Evolutionary conservation across 2,888 invertebrate species (phyloP).

Genomic region (Drosophila hawaiiensis): DNA sequence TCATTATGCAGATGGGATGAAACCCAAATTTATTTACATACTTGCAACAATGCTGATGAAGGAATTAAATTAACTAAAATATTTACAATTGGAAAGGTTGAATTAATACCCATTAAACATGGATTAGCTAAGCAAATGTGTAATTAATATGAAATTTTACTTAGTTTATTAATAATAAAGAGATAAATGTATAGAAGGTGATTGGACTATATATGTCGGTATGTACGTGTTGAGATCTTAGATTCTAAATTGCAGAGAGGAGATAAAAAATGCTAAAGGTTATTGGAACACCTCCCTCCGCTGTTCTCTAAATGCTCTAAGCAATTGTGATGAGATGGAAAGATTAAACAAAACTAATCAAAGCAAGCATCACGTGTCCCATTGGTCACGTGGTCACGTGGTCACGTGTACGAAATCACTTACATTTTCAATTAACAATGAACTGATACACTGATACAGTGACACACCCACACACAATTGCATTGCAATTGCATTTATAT

Average conservation of each 20-base stretch:
- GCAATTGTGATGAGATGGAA: background rate
- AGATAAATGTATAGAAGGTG: background rate
- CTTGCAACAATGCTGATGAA: background rate
- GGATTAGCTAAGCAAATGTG: background rate
- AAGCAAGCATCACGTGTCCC: constrained; percentile 5
- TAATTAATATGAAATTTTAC: background rate
- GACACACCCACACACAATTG: background rate
- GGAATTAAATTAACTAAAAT: background rate
- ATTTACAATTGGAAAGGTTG: background rate
- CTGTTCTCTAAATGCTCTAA: background rate
- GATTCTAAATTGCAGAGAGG: background rate
- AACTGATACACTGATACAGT: no score
- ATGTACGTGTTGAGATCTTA: background rate
- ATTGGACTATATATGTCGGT: background rate
- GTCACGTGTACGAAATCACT: constrained; percentile 15
- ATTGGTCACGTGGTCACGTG: constrained; percentile 30
- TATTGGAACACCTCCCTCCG: background rate
- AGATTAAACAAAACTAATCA: background rate
- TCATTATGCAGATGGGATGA: background rate
- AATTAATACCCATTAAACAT: background rate
- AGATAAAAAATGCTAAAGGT: background rate
- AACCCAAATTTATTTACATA: background rate
- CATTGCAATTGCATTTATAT: constrained; percentile 48
- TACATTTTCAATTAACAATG: background rate
- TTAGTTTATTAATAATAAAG: background rate